phyloP scores from a whole-genome alignment of 1,140 invertebrate species.

The Plectus sambesii region DNA sequence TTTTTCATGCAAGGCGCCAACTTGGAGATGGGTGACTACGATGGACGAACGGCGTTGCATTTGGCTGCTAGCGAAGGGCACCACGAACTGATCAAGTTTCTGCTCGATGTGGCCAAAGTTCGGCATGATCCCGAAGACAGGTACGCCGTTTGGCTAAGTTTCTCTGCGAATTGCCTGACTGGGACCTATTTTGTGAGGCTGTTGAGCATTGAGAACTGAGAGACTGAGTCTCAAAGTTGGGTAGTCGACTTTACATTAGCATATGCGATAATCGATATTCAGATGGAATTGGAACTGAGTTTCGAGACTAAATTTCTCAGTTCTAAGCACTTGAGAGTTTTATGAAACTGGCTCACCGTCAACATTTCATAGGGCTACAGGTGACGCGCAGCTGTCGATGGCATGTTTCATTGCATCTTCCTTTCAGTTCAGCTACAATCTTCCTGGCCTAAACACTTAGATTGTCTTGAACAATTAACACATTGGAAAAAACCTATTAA shows the following conservation, averaged over 20 bases:
- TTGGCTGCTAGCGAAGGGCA: slow-evolving; percentile 48
- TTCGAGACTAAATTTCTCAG: no score
- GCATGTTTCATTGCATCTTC: no score
- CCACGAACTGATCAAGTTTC: slow-evolving; percentile 34
- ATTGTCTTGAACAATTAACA: not conserved
- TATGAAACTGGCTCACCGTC: no score
- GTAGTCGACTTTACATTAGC: no score
- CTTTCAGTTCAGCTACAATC: no score
- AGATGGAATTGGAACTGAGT: not conserved
- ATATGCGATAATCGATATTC: not conserved
- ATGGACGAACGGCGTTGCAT: slow-evolving; percentile 53
- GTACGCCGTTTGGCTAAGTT: slow-evolving; percentile 42
- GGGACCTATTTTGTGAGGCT: not conserved
- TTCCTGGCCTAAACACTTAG: no score
- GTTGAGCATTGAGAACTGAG: not conserved
- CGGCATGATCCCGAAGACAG: slow-evolving; percentile 61
- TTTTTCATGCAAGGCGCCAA: slow-evolving; percentile 33
- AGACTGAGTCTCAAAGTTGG: no score
- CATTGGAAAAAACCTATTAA: not conserved
- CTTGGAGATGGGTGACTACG: slow-evolving; percentile 37
- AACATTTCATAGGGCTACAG: no score
- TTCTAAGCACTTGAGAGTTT: no score
- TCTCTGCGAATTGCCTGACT: not conserved
- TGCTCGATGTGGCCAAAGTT: slow-evolving; percentile 66
- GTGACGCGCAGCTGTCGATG: no score